Evolutionary conservation across 1,140 invertebrate species (phyloP), one percentile per base, ranked within the genome.

Genomic region (Solen grandis): DNA sequence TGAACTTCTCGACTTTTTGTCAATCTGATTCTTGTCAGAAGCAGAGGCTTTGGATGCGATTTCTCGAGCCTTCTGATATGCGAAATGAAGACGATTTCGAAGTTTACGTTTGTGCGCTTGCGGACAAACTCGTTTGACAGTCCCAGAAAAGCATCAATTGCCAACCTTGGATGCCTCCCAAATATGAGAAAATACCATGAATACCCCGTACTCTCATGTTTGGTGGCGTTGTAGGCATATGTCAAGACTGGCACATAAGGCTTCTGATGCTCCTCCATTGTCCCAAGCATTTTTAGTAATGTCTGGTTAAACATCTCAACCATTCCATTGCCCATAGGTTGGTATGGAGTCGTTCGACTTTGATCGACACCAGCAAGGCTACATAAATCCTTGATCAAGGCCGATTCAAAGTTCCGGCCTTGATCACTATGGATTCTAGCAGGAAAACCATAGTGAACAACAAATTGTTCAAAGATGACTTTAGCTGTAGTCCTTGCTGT

Each of bases 241-340:
- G 73, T 69, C n/a, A 76, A n/a, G 8, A 74, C 19, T 3, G 70
- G 46, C 8, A 83, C 33, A 59, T 66, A 31, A 22, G 31, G 25
- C 38, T 75, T 80, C 81, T 82, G 79, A 22, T 85, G 69, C 13
- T 14, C 1, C 59, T 82, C 73, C 35, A 84, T n/a, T n/a, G n/a
- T n/a, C n/a, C n/a, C n/a, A n/a, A n/a, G n/a, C n/a, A n/a, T n/a
- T n/a, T n/a, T n/a, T n/a, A 27, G 35, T 35, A 82, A 63, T 5
- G 63, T 76, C 38, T 72, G 63, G 35, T 82, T 82, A 16, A 82
- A 82, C 22, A 72, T 52, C 33, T 82, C 72, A 0, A 33, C 31
- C n/a, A 59, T 46, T 2, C 83, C n/a, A n/a, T n/a, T n/a, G n/a
- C n/a, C n/a, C n/a, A n/a, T n/a, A n/a, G n/a, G n/a, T n/a, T n/a